Percentiles rank a stretch among this genome's conserved stretches.
Conservation (phyloP, 2,888 invertebrate species). For the Lutraria lutraria region DNA sequence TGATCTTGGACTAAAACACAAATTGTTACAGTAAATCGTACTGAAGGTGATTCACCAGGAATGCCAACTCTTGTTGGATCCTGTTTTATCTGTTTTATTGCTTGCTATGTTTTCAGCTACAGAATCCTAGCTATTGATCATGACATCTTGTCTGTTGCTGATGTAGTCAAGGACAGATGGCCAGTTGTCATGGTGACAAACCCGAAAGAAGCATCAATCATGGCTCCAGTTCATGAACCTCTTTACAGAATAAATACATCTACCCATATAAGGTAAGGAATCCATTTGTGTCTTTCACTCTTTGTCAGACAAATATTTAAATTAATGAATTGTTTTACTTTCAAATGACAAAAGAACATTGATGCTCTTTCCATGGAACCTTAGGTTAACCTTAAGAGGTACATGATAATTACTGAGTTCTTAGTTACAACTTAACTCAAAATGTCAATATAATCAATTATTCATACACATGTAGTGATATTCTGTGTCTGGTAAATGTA, state of each 20-base stretch:
- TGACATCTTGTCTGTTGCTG: conserved; percentile 94
- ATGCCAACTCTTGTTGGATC: too few relatives aligned
- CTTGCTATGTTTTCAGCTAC: conserved; percentile 88
- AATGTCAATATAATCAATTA: too few relatives aligned
- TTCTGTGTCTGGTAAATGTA: too few relatives aligned
- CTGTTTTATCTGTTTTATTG: neutral
- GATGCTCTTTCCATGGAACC: too few relatives aligned
- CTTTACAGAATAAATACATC: conserved; percentile 90
- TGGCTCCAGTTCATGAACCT: conserved; percentile 91
- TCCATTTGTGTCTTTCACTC: conserved; percentile 40
- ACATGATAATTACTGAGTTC: too few relatives aligned
- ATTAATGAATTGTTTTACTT: neutral
- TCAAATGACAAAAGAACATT: neutral
- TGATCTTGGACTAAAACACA: too few relatives aligned
- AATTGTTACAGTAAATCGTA: too few relatives aligned
- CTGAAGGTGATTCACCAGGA: too few relatives aligned
- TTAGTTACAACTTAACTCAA: too few relatives aligned
- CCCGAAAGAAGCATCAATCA: conserved; percentile 94
- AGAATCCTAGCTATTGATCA: conserved; percentile 95
- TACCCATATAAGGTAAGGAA: conserved; percentile 91
- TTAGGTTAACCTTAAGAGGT: too few relatives aligned
- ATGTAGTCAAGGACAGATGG: conserved; percentile 90
- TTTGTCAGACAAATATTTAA: neutral
- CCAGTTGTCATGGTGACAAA: conserved; percentile 94
- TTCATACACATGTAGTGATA: too few relatives aligned